Evolutionary conservation across 2,888 invertebrate genomes (phyloP).

Genomic region (Eupsilia transversa): DNA sequence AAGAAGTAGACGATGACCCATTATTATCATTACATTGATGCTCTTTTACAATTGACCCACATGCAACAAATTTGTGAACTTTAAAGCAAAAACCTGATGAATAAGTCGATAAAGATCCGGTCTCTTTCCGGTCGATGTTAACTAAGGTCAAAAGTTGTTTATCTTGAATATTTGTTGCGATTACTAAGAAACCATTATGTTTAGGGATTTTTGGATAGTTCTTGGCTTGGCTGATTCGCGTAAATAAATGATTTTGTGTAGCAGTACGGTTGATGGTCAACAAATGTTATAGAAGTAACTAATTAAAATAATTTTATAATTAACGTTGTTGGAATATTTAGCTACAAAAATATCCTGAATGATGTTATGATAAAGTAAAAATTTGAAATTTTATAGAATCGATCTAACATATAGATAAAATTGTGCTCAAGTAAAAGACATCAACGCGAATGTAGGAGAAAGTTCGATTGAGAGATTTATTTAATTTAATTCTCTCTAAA

Average conservation of each 20-base stretch:
- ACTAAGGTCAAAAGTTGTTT: slow-evolving; percentile 61
- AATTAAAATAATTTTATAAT: not conserved
- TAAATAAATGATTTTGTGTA: not conserved
- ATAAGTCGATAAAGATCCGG: slow-evolving; percentile 42
- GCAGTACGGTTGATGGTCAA: not conserved
- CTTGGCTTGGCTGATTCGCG: not conserved
- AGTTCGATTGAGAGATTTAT: slow-evolving; percentile 41
- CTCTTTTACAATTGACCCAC: slow-evolving; percentile 5
- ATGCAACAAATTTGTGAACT: slow-evolving; percentile 8
- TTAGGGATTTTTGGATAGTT: slow-evolving; percentile 1
- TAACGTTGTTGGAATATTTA: not conserved
- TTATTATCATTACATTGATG: not conserved
- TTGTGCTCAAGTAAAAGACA: slow-evolving; percentile 71
- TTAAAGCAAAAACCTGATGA: slow-evolving; percentile 36
- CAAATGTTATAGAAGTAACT: not conserved
- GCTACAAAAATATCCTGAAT: not conserved
- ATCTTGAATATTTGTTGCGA: slow-evolving; percentile 50
- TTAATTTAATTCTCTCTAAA: not conserved
- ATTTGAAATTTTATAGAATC: not conserved
- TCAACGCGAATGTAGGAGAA: slow-evolving; percentile 72
- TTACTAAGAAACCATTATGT: slow-evolving; percentile 51
- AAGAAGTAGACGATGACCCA: not conserved
- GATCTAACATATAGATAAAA: slow-evolving; percentile 37
- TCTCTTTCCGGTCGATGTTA: slow-evolving; percentile 50
- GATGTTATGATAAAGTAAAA: not conserved